Evolutionary conservation across 2,888 invertebrate genomes (phyloP).

Genomic region (Ischnus inquisitorius): DNA sequence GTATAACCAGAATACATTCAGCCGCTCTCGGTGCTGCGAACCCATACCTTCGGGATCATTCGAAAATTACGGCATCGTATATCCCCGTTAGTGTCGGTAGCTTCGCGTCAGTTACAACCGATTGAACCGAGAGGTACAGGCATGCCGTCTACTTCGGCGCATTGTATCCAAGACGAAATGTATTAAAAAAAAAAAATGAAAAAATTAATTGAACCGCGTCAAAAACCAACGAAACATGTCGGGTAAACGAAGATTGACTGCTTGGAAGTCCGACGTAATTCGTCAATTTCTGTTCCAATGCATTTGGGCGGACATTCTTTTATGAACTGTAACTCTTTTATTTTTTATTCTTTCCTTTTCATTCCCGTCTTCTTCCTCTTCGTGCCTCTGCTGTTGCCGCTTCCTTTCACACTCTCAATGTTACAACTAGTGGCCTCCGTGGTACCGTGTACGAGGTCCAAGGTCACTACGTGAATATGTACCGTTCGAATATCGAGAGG

Average conservation of each 20-base stretch:
- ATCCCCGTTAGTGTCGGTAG: slow-evolving; percentile 61
- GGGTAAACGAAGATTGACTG: slow-evolving; percentile 25
- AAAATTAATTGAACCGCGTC: not conserved
- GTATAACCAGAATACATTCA: slow-evolving; percentile 16
- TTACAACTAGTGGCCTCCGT: slow-evolving; percentile 33
- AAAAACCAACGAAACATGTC: not conserved
- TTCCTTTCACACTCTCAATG: slow-evolving; percentile 52
- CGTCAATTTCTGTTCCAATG: slow-evolving; percentile 8
- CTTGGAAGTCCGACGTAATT: slow-evolving; percentile 5
- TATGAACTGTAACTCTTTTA: not conserved
- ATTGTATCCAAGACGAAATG: slow-evolving; percentile 6
- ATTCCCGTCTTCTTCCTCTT: slow-evolving; percentile 8
- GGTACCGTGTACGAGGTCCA: slow-evolving; percentile 64
- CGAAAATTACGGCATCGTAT: slow-evolving; percentile 64
- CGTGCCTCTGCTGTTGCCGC: slow-evolving; percentile 11
- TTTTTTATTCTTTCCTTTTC: not conserved
- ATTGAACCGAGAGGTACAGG: slow-evolving; percentile 36
- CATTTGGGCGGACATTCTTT: slow-evolving; percentile 21
- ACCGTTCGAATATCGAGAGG: slow-evolving; percentile 67
- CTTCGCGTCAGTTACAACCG: slow-evolving; percentile 42
- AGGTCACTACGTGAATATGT: slow-evolving; percentile 66
- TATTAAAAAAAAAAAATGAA: slow-evolving; percentile 31
- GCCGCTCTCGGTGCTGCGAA: slow-evolving; percentile 47
- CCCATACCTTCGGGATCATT: slow-evolving; percentile 40
- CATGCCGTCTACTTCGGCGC: not conserved